Evolutionary conservation across 2,888 invertebrate genomes (phyloP), one percentile per base, ranked within the genome.

Genomic region (Harpalus rubripes): DNA sequence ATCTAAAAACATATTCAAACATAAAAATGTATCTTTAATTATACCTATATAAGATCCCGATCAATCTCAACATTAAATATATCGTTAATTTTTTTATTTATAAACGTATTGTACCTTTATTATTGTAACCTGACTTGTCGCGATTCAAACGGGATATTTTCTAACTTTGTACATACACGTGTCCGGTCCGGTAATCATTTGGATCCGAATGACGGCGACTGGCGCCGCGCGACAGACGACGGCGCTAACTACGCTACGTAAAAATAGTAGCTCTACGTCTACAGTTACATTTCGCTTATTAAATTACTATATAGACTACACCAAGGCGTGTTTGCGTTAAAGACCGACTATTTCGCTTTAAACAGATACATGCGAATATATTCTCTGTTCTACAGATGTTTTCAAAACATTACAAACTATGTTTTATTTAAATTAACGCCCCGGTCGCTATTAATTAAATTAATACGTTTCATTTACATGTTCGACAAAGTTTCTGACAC

Each of bases 111-210:
- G 32, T 32, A 32, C 32, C 32, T 6, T 3, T 32, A 32, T 6
- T 32, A 32, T 32, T 32, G 32, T 4, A 32, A 41, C 32, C 61
- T 61, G 58, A 6, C 32, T 58, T 32, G 15, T 15, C 78, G 32
- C 39, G 61, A 15, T 39, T 79, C 79, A 79, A 86, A 86, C 26
- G 32, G 86, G 85, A 87, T 87, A 87, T 87, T 87, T 87, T 87
- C 86, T 86, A 87, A 87, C 87, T 86, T 22, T 22, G 3, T 22
- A 22, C 22, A 22, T 22, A 87, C 86, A 86, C 86, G 86, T 86
- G 86, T 86, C 86, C 86, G 80, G 32, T 32, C 32, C 32, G 79
- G 68, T 87, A 87, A 87, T 87, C 87, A 87, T 87, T 86, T 85
- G 86, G 85, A 87, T 65, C 63, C 10, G 32, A 68, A 10, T 68